phyloP scores from a whole-genome alignment of 2,113 vertebrate species.

The Cephalopterus ornatus region DNA sequence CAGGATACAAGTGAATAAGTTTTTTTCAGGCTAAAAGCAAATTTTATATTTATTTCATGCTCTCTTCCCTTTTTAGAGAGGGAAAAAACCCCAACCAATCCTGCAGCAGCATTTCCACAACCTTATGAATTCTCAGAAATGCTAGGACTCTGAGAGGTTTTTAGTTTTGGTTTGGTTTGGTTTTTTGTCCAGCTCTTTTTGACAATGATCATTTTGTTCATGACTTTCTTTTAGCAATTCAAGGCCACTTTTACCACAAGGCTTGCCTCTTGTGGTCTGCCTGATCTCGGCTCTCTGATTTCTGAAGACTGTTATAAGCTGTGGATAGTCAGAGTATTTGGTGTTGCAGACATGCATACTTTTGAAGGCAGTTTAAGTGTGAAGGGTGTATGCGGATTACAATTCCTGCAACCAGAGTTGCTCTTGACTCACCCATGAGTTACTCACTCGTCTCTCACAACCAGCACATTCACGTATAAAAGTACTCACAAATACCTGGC shows the following conservation, averaged over 20 bases:
- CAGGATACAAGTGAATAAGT: fast-evolving
- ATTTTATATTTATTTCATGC: not conserved
- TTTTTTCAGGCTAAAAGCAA: not conserved
- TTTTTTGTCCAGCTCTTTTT: not conserved
- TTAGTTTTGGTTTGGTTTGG: not conserved
- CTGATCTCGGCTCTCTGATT: not conserved
- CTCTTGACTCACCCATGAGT: not conserved
- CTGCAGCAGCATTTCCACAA: not conserved
- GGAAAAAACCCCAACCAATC: not conserved
- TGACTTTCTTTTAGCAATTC: not conserved
- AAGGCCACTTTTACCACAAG: not conserved
- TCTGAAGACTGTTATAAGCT: not conserved
- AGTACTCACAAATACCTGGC: not conserved
- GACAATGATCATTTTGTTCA: fast-evolving
- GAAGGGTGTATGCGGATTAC: not conserved
- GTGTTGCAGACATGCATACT: not conserved
- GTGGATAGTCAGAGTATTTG: not conserved
- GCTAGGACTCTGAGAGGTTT: not conserved
- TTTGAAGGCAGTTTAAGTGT: not conserved
- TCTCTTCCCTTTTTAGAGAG: not conserved
- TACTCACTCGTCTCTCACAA: not conserved
- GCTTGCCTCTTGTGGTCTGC: not conserved
- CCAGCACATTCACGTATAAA: not conserved
- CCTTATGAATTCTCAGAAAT: not conserved
- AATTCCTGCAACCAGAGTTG: not conserved